Evolutionary conservation across 1,140 invertebrate genomes (phyloP).

Genomic region (Trialeurodes vaporariorum): DNA sequence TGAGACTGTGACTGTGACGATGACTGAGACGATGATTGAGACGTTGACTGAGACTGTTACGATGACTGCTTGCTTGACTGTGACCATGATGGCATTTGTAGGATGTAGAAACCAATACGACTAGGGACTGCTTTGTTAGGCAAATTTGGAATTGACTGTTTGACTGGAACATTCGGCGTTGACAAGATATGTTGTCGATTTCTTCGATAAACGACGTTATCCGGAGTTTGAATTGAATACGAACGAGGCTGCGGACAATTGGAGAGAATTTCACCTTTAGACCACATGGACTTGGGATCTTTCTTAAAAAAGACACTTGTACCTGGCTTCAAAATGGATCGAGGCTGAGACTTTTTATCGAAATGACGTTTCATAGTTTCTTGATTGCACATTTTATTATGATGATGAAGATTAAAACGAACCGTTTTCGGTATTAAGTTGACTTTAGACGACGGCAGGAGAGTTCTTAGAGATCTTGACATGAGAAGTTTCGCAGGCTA

Average conservation of each 20-base stretch:
- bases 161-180: too few species aligned
- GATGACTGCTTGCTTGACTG: too few species aligned
- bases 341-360: conserved; percentile 4
- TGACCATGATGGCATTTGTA: too few species aligned
- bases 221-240: not conserved
- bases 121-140: too few species aligned
- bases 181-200: conserved; percentile 1
- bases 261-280: not conserved
- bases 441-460: not conserved
- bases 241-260: not conserved
- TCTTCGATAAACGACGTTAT: not conserved
- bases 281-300: not conserved
- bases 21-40: too few species aligned
- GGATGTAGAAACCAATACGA: too few species aligned
- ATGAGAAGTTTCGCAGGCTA: conserved; percentile 5
- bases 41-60: too few species aligned
- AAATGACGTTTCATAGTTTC: not conserved
- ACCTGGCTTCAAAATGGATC: not conserved
- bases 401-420: too few species aligned
- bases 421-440: too few species aligned
- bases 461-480: not conserved
- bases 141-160: too few species aligned
- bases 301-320: conserved; percentile 9
- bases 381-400: conserved; percentile 4
- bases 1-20: too few species aligned